A percentile compares a stretch with the other conserved stretches of the same genome.
These are phyloP conservation scores for Sisyra terminalis DNA, from an alignment of 2,888 invertebrate species.

Conservation along the genomic window DNA sequence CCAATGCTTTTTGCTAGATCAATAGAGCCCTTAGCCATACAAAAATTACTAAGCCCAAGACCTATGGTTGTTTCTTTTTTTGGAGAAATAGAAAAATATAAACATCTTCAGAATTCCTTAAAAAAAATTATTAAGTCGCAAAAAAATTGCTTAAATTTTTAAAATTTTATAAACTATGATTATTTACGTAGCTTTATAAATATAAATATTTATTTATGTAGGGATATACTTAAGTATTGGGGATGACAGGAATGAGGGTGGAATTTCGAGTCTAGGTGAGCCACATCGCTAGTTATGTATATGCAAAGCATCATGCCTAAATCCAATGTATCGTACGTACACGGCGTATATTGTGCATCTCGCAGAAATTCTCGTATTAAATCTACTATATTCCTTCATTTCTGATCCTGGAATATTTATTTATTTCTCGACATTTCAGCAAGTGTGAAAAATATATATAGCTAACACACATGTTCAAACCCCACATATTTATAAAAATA, in stretches of 20 bases:
- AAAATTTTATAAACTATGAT: too few species aligned
- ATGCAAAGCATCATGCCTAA: conserved; percentile 5
- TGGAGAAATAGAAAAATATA: background rate
- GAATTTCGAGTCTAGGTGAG: background rate
- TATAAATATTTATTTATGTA: too few species aligned
- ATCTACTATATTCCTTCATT: background rate
- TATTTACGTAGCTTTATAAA: too few species aligned
- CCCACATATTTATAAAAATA: too few species aligned
- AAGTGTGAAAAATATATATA: too few species aligned
- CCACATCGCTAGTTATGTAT: conserved; percentile 2
- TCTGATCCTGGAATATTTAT: conserved; percentile 5
- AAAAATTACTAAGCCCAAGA: background rate
- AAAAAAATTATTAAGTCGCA: background rate
- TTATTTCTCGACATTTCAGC: conserved; percentile 3
- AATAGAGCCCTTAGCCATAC: background rate
- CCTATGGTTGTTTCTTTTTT: background rate
- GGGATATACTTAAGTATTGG: background rate
- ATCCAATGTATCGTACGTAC: background rate
- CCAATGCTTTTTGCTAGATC: background rate
- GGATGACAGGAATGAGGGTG: background rate
- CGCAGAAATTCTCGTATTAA: too few species aligned
- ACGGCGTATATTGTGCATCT: too few species aligned
- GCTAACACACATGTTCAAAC: too few species aligned
- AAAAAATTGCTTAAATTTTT: too few species aligned
- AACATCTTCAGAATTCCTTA: background rate